These are phyloP conservation scores for Noctua janthina DNA, from an alignment of 2,888 invertebrate genomes.

Conservation along the genomic window DNA sequence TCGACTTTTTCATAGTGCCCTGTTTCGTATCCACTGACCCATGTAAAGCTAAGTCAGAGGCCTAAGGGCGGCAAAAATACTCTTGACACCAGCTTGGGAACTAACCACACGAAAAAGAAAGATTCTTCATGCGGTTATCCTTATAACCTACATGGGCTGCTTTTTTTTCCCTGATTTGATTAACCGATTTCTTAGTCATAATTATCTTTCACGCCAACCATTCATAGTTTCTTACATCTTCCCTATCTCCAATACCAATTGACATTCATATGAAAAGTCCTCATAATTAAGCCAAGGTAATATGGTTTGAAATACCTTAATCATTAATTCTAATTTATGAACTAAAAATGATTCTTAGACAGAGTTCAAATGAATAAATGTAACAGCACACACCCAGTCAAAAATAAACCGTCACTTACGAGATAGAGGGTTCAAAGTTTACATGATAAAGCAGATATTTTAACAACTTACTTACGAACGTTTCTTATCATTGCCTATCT, in stretches of 20 bases:
- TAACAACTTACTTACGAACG: conserved; percentile 11
- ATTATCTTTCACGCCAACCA: background rate
- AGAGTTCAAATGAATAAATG: conserved; percentile 2
- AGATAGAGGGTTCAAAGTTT: conserved; percentile 61
- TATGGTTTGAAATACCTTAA: background rate
- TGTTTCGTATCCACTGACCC: background rate
- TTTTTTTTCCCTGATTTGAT: background rate
- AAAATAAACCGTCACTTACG: conserved; percentile 35
- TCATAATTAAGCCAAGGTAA: background rate
- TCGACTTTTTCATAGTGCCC: too few relatives aligned
- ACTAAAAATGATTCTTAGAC: background rate
- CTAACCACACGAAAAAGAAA: background rate
- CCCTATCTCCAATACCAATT: background rate
- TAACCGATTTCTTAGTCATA: background rate
- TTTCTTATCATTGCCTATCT: conserved; percentile 27
- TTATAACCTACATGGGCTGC: background rate
- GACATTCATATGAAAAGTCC: background rate
- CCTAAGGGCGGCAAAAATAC: background rate
- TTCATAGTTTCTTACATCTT: background rate
- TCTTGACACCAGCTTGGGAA: background rate
- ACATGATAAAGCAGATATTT: conserved; percentile 52
- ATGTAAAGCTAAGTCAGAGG: background rate
- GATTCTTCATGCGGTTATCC: background rate
- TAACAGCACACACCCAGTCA: conserved; percentile 23
- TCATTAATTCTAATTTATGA: background rate